Percentiles rank a stretch among this genome's conserved stretches.
Evolutionary conservation across 2,113 vertebrate species (phyloP).

Genomic region (Spea multiplicata): DNA sequence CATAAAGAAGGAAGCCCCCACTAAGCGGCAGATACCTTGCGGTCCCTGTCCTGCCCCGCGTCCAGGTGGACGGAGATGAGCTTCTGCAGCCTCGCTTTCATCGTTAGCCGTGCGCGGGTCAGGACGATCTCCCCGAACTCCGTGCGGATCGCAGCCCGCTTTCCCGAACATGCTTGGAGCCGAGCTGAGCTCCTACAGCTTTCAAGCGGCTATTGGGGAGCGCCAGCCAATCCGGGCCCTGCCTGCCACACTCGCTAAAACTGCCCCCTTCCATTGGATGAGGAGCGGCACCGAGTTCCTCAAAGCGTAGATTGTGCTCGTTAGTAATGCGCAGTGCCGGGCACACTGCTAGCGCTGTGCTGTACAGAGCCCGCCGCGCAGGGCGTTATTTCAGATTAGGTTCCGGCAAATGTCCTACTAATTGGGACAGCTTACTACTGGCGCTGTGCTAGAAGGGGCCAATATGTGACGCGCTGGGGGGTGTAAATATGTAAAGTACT

Average conservation of each 20-base stretch:
- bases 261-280: slow-evolving; percentile 20
- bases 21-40: slow-evolving; percentile 24
- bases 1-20: too few relatives aligned
- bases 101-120: slow-evolving; percentile 49
- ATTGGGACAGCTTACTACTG: too few relatives aligned
- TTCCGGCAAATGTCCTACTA: too few relatives aligned
- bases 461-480: too few relatives aligned
- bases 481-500: background rate
- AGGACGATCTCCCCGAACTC: background rate
- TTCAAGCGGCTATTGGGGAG: background rate
- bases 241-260: background rate
- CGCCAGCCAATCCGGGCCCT: slow-evolving; percentile 6
- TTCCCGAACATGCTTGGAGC: slow-evolving; percentile 10
- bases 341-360: background rate
- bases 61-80: slow-evolving; percentile 55
- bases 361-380: too few relatives aligned
- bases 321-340: background rate
- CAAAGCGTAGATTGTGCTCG: slow-evolving; percentile 17
- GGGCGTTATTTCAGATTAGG: too few relatives aligned
- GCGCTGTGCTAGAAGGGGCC: too few relatives aligned
- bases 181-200: background rate
- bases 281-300: slow-evolving; percentile 22
- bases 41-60: slow-evolving; percentile 46
- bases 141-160: background rate
- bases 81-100: slow-evolving; percentile 60